Evolutionary conservation across 2,797 vertebrate species (phyloP), one percentile per base, ranked within the genome.

Genomic region (Argentina silus): DNA sequence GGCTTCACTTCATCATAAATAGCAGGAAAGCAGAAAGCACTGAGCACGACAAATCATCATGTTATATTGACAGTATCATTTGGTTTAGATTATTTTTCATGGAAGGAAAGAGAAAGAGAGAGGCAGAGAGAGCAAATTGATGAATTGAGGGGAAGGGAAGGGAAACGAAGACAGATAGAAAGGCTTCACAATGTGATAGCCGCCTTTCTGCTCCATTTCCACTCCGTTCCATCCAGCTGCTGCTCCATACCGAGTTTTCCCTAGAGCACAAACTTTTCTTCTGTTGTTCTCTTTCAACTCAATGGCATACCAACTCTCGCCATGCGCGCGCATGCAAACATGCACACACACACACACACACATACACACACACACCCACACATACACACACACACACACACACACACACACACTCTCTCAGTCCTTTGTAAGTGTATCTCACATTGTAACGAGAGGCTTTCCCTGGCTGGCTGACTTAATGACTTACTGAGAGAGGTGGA

Each of bases 231-330:
- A 64, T 55, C 21, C 6, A 50, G 43, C n/a, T 5, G 0, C 50
- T 68, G 72, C 57, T 95, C 92, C 92, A 86, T 81, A 81, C 95
- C 86, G 83, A 93, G 94, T 95, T 95, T 96, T 93, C 80, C 60
- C 84, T 86, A 69, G 84, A 73, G 79, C 87, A 88, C 73, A 91
- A 91, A 87, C 87, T 94, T 87, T 85, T 77, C 68, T 63, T 66
- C 78, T 86, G 78, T 92, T 90, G 83, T 88, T 68, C 66, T 83
- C 91, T 53, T 82, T 77, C 69, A 86, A 72, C 48, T 88, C 85
- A 76, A 88, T 82, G 87, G 82, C 85, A 86, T 82, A 78, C 79
- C 80, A 69, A 11, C 67, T 36, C 17, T 48, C 51, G 56, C 87
- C 70, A 57, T 48, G 7, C 53, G 27, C 4, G 27, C 27, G 27